Evolutionary conservation across 2,113 vertebrate species (phyloP).

Genomic region (Maccullochella peelii): DNA sequence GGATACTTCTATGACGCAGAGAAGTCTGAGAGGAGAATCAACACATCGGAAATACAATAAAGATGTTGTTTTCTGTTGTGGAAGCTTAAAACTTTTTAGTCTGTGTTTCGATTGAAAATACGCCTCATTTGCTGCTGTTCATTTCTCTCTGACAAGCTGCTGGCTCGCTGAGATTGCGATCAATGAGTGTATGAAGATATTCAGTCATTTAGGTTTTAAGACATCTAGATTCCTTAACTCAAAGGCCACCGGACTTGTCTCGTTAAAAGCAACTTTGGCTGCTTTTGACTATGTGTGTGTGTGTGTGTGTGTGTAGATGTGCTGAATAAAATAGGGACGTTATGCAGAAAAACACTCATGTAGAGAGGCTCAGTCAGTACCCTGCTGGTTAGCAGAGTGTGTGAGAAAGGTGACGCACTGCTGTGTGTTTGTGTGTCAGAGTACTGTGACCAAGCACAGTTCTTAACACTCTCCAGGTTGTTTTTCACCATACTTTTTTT

Average conservation of each 20-base stretch:
- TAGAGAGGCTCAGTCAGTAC: neutral
- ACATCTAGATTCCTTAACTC: constrained; percentile 3
- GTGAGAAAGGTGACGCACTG: constrained; percentile 19
- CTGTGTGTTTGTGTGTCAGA: neutral
- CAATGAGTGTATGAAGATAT: neutral
- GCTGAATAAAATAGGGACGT: neutral
- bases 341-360: neutral
- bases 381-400: constrained; percentile 21
- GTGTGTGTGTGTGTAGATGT: neutral
- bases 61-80: neutral
- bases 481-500: neutral
- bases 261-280: neutral
- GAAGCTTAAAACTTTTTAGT: neutral
- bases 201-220: constrained; percentile 1
- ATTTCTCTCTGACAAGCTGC: neutral
- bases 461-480: neutral
- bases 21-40: neutral
- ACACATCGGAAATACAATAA: neutral
- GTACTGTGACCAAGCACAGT: neutral
- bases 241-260: neutral
- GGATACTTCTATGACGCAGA: constrained; percentile 4
- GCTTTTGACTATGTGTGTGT: neutral
- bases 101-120: neutral
- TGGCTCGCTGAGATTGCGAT: neutral
- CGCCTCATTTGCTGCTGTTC: neutral